Evolutionary conservation across 1,140 invertebrate species (phyloP).

Genomic region (Agrilus planipennis): DNA sequence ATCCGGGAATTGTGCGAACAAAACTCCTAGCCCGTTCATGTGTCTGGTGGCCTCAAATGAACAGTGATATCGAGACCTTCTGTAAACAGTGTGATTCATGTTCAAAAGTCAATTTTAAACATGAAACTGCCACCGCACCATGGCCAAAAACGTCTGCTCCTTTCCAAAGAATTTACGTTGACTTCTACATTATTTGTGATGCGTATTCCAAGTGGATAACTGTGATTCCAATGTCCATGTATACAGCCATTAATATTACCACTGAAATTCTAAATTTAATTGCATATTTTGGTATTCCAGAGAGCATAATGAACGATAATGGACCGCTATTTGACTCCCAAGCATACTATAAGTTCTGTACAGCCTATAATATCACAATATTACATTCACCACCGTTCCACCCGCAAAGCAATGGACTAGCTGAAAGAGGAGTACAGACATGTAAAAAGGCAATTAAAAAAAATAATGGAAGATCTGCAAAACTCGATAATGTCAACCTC

Average conservation of each 20-base stretch:
- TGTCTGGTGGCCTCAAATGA: slow-evolving; percentile 10
- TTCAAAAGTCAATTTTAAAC: too few species aligned
- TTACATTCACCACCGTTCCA: slow-evolving; percentile 31
- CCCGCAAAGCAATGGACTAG: slow-evolving; percentile 35
- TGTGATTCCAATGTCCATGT: slow-evolving; percentile 2
- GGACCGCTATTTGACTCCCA: slow-evolving; percentile 33
- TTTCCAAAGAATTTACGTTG: slow-evolving; percentile 9
- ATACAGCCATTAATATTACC: too few species aligned
- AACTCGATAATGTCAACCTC: too few species aligned
- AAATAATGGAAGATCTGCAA: too few species aligned
- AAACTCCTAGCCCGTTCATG: slow-evolving; percentile 9
- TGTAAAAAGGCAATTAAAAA: slow-evolving; percentile 7
- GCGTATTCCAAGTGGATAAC: slow-evolving; percentile 15
- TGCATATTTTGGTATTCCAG: too few species aligned
- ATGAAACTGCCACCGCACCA: too few species aligned
- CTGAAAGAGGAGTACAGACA: slow-evolving; percentile 26
- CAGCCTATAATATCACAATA: slow-evolving; percentile 31
- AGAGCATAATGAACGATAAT: too few species aligned
- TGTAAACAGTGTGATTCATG: slow-evolving; percentile 9
- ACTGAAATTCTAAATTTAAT: too few species aligned
- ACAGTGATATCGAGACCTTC: slow-evolving; percentile 12
- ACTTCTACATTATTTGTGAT: slow-evolving; percentile 13
- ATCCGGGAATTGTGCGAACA: slow-evolving; percentile 10
- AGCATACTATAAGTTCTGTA: slow-evolving; percentile 33
- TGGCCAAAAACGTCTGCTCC: slow-evolving; percentile 8